phyloP scores from a whole-genome alignment of 2,888 invertebrate genomes.

The Uloborus plumipes region DNA sequence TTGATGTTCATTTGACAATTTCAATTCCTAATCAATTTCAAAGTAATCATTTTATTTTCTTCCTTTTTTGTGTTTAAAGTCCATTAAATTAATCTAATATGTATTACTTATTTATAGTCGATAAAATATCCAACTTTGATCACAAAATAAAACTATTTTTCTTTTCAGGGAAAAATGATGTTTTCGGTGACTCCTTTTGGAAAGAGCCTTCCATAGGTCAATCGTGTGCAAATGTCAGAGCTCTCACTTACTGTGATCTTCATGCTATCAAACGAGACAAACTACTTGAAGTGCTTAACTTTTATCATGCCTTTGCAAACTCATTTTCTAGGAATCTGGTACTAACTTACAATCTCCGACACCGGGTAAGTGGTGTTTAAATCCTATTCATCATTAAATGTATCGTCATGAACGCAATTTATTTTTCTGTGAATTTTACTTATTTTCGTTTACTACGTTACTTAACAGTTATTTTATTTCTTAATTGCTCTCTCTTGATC shows the following conservation, averaged over 20 bases:
- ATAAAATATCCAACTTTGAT: neutral
- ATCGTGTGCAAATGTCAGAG: slow-evolving; percentile 98
- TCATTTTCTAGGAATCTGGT: slow-evolving; percentile 98
- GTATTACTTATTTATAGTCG: too few species aligned
- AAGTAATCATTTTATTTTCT: too few species aligned
- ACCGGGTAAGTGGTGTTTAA: slow-evolving; percentile 80
- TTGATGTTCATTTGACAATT: too few species aligned
- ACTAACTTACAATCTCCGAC: slow-evolving; percentile 97
- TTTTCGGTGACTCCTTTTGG: slow-evolving; percentile 99
- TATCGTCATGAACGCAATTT: too few species aligned
- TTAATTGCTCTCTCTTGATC: too few species aligned
- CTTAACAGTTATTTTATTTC: too few species aligned
- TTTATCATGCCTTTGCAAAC: slow-evolving; percentile 99
- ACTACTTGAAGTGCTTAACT: slow-evolving; percentile 75
- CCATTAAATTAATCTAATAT: too few species aligned
- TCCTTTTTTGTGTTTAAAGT: too few species aligned
- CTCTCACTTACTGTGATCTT: slow-evolving; percentile 98
- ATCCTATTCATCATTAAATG: neutral
- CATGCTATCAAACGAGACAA: slow-evolving; percentile 96
- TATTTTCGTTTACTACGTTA: too few species aligned
- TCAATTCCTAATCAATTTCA: too few species aligned
- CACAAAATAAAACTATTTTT: neutral
- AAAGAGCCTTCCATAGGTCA: slow-evolving; percentile 96
- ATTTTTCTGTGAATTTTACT: too few species aligned
- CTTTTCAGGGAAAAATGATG: slow-evolving; percentile 93